These are phyloP conservation scores for Scalopus aquaticus DNA, from an alignment of 2,113 vertebrate species.

Conservation along the genomic window DNA sequence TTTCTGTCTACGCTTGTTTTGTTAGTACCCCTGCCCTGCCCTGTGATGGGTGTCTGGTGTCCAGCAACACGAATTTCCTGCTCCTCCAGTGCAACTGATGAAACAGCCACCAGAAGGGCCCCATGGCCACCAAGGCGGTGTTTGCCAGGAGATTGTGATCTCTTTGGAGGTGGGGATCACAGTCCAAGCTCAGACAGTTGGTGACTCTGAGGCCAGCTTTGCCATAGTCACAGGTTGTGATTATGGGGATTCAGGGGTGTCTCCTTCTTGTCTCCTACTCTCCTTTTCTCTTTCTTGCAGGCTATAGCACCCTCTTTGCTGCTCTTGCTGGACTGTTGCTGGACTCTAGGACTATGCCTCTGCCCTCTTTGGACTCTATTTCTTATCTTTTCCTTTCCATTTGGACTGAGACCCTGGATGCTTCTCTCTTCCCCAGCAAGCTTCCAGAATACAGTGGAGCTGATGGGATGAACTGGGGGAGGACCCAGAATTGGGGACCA, in stretches of 20 bases:
- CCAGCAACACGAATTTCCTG: background rate
- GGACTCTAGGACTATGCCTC: background rate
- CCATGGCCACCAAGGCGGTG: background rate
- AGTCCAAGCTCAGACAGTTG: background rate
- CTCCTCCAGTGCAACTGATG: background rate
- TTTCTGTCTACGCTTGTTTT: background rate
- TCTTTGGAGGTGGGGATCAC: background rate
- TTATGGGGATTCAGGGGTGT: background rate
- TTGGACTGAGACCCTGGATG: background rate
- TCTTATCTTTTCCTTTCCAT: background rate
- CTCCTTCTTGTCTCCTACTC: background rate
- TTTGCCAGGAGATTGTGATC: background rate
- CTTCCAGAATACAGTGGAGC: background rate
- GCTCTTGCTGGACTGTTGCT: too few relatives aligned
- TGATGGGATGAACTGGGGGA: background rate
- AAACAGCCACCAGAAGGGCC: background rate
- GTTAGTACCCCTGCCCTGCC: background rate
- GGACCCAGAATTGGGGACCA: background rate
- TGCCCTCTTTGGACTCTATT: background rate
- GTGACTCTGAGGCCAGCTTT: background rate
- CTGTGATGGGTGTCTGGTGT: background rate
- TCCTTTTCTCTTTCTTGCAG: background rate
- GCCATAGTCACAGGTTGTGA: background rate
- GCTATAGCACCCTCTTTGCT: background rate
- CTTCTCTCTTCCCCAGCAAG: background rate